Conservation (phyloP, 2,113 vertebrate genomes). For the Sakesphorus luctuosus region DNA sequence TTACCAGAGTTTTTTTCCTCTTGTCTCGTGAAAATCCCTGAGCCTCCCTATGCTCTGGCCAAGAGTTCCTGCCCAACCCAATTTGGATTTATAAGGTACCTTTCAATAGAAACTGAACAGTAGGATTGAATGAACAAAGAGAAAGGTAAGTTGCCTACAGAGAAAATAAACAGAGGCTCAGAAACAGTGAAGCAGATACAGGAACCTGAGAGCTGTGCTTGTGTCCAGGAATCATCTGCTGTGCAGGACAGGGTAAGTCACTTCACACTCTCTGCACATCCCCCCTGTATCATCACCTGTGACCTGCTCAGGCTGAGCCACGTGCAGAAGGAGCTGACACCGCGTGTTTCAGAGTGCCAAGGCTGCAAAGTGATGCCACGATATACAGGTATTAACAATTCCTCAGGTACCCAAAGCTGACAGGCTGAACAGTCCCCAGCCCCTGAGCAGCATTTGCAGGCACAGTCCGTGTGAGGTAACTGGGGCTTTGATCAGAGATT, state of each 20-base stretch:
- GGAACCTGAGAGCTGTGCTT: neutral
- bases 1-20: neutral
- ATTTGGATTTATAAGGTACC: neutral
- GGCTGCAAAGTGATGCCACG: neutral
- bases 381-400: neutral
- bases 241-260: neutral
- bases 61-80: neutral
- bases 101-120: neutral
- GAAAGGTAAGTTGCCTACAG: neutral
- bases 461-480: fast-evolving
- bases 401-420: fast-evolving
- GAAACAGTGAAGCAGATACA: neutral
- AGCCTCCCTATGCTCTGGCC: neutral
- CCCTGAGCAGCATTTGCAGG: neutral
- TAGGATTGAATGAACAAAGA: neutral
- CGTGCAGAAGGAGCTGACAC: neutral
- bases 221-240: neutral
- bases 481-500: neutral
- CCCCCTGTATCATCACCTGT: neutral
- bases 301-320: neutral
- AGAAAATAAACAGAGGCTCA: neutral
- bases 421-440: neutral
- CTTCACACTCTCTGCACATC: neutral
- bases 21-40: neutral
- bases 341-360: fast-evolving